Base-by-base conservation (phyloP, 2,888 invertebrate genomes). In the Osmoderma eremita region DNA sequence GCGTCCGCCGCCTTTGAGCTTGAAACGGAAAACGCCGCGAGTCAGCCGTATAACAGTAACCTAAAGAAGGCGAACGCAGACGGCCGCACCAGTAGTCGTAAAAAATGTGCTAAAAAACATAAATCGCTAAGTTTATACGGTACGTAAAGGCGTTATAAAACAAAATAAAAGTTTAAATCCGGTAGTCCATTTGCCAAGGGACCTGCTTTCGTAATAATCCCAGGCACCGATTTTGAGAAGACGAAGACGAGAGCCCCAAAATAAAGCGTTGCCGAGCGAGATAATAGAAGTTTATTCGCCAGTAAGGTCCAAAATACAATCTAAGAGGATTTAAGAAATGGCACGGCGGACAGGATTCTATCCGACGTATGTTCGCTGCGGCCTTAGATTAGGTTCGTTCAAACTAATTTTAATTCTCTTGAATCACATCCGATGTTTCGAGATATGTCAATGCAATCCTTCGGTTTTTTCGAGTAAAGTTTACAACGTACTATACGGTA, bases 151-250 rank as follows among this genome's bases (percentile, higher is more conserved):
- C 63, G 63, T 63, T 63, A 63, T 63, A 63, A 63, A 63, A 53
- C 63, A 63, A 51, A 63, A 51, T 41, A 63, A 58, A 58, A 51
- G 36, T 63, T 63, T 51, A 63, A 51, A 63, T 63, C 63, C 63
- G 62, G 30, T 20, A 42, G 62, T 63, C 62, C 17, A 39, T 63
- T 63, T 49, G 49, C 63, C 30, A 38, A 41, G 58, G 30, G 42
- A 51, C 30, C 30, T 8, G 58, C 30, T 42, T 38, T 15, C 49
- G 49, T 45, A 63, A 63, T 63, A 63, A 62, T 62, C 49, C 39
- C 20, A 1, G 20, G 8, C 22, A 8, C 49, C 49, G 49, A 24
- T 39, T 63, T 38, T 30, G 20, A 3, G 38, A 63, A 50, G 50
- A 49, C 63, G 63, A 48, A 50, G 50, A 50, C 20, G 38, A 63